These are phyloP conservation scores for Drosophila mercatorum DNA, from an alignment of 2,888 invertebrate genomes.

Conservation along the genomic window DNA sequence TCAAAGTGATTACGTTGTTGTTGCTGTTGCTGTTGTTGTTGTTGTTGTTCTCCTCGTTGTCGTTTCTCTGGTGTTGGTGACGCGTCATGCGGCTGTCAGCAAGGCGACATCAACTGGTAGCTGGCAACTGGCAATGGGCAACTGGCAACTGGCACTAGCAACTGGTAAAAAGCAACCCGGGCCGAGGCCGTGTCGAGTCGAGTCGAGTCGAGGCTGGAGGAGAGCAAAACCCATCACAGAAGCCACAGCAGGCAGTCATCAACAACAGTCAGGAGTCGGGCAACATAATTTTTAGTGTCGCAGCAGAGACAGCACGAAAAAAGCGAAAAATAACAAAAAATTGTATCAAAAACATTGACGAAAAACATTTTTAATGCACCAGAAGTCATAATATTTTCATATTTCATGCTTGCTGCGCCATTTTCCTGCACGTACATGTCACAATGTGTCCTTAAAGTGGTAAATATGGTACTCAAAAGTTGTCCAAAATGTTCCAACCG, in stretches of 20 bases:
- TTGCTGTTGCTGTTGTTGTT: constrained; percentile 20
- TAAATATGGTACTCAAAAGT: constrained; percentile 42
- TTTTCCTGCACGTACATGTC: constrained; percentile 44
- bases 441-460: constrained; percentile 61
- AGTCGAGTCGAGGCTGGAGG: neutral
- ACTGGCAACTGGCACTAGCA: constrained; percentile 22
- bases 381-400: constrained; percentile 75
- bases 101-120: constrained; percentile 46
- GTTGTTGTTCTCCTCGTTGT: constrained; percentile 18
- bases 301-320: constrained; percentile 16
- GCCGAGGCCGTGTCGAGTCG: constrained; percentile 6
- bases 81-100: constrained; percentile 52
- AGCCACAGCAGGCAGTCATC: constrained; percentile 53
- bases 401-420: constrained; percentile 54
- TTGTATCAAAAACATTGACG: constrained; percentile 27
- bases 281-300: constrained; percentile 51
- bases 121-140: constrained; percentile 26
- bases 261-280: constrained; percentile 44
- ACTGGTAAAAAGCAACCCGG: constrained; percentile 20
- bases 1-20: constrained; percentile 49
- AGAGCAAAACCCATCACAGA: constrained; percentile 17
- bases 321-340: constrained; percentile 3
- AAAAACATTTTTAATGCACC: constrained; percentile 68
- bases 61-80: constrained; percentile 22
- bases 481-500: constrained; percentile 28